Evolutionary conservation across 2,888 invertebrate species (phyloP).

Genomic region (Caenorhabditis drosophilae): DNA sequence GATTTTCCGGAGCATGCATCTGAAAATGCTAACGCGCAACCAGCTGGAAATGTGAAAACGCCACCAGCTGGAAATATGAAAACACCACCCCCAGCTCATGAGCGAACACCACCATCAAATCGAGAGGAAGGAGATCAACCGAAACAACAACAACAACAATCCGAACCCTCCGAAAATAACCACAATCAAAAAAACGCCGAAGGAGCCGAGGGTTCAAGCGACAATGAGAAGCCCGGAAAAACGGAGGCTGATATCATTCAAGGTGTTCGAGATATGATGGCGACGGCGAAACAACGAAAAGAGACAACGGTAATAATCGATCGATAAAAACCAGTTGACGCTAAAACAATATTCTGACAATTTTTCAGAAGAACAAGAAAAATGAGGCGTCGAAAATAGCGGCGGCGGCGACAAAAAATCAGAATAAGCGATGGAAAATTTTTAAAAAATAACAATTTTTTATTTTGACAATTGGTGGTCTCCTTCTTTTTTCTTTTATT

Average conservation of each 20-base stretch:
- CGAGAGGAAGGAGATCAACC: background rate
- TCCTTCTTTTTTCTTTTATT: background rate
- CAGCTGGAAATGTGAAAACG: background rate
- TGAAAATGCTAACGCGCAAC: too few species aligned
- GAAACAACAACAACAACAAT: background rate
- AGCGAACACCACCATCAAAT: background rate
- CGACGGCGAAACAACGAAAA: background rate
- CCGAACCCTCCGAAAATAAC: background rate
- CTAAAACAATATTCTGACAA: background rate
- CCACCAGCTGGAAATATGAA: background rate
- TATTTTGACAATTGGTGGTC: background rate
- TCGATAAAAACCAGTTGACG: background rate
- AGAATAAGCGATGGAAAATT: background rate
- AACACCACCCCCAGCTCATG: background rate
- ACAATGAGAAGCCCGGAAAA: background rate
- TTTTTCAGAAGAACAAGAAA: background rate
- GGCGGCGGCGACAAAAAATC: background rate
- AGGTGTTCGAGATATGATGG: constrained; percentile 2
- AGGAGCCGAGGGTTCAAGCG: background rate
- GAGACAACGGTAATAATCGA: background rate
- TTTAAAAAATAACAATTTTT: background rate
- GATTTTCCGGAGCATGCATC: too few species aligned
- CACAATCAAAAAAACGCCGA: background rate
- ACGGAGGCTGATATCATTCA: background rate
- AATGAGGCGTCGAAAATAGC: background rate